Base-by-base conservation (phyloP, 1,140 invertebrate species). In the Cyphomyrmex costatus region DNA sequence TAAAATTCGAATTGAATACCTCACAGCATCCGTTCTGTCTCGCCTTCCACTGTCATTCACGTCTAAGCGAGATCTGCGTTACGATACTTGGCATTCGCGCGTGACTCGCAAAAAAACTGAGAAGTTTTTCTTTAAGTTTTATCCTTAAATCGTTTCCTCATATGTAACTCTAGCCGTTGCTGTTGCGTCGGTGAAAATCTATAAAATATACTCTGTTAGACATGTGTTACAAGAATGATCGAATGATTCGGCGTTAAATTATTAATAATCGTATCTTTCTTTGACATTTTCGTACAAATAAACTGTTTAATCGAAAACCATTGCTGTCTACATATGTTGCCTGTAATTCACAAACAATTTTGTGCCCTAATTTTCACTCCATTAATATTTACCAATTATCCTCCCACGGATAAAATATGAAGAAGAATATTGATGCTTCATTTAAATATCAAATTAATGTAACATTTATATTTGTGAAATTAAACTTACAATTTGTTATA, bases 1-100 rank as follows among this genome's bases (percentile, higher is more conserved):
- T 56, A 73, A 86, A 65, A 84, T 86, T 86, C 70, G 65, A 66
- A 74, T 86, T 86, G 66, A 84, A 86, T 86, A 83, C 53, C 60
- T 68, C 56, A 70, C 83, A 27, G 6, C 14, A 30, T 51, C 46
- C 63, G n/a, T 79, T 78, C 24, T n/a, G 60, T 79, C 49, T 24
- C 78, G 66, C 51, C 49, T 79, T 33, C 12, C 33, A 33, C 53
- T 42, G 46, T 83, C 19, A 60, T n/a, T 46, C 33, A 71, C 33
- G 30, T 21, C 14, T 74, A 46, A 16, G 30, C 21, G 46, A 24
- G 46, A 70, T 80, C 2, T 16, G 16, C 77, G 61, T 46, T 33
- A 46, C 30, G 42, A 12, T 21, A 33, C 21, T 33, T 53, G 60
- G 76, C 27, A 51, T n/a, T 51, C 56, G 19, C 58, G 36, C 58